Evolutionary conservation across 2,888 invertebrate genomes (phyloP).

Genomic region (Rotaria macrura): DNA sequence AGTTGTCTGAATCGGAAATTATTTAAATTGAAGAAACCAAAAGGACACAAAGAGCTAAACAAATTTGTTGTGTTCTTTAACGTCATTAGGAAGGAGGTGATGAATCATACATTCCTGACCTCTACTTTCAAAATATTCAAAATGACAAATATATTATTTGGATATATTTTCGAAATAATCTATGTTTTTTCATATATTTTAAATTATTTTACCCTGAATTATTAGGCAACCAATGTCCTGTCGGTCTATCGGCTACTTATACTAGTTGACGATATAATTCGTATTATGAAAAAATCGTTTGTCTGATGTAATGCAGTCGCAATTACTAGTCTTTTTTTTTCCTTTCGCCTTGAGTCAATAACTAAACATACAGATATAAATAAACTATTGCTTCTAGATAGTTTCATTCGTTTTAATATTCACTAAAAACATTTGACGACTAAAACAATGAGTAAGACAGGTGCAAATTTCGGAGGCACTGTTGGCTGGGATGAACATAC

Average conservation of each 20-base stretch:
- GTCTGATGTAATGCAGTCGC: neutral
- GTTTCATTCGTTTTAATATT: neutral
- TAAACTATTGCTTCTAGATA: neutral
- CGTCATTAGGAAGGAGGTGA: too few relatives aligned
- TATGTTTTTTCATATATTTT: neutral
- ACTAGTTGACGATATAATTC: too few relatives aligned
- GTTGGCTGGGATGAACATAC: slow-evolving; percentile 31
- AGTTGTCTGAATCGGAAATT: too few relatives aligned
- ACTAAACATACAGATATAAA: neutral
- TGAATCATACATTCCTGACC: neutral
- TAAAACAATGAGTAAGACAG: slow-evolving; percentile 10
- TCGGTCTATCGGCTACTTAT: neutral
- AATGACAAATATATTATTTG: neutral
- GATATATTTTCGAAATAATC: neutral
- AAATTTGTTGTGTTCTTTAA: too few relatives aligned
- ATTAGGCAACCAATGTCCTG: neutral
- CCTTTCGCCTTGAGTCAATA: neutral
- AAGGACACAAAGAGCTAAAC: too few relatives aligned
- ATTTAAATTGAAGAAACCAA: too few relatives aligned
- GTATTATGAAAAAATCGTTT: neutral
- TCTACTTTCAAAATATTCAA: neutral
- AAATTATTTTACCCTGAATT: neutral
- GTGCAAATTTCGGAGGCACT: slow-evolving; percentile 28
- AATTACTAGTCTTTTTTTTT: neutral
- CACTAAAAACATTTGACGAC: neutral